These are phyloP conservation scores for Salminus brasiliensis DNA, from an alignment of 2,113 vertebrate species.

Conservation along the genomic window DNA sequence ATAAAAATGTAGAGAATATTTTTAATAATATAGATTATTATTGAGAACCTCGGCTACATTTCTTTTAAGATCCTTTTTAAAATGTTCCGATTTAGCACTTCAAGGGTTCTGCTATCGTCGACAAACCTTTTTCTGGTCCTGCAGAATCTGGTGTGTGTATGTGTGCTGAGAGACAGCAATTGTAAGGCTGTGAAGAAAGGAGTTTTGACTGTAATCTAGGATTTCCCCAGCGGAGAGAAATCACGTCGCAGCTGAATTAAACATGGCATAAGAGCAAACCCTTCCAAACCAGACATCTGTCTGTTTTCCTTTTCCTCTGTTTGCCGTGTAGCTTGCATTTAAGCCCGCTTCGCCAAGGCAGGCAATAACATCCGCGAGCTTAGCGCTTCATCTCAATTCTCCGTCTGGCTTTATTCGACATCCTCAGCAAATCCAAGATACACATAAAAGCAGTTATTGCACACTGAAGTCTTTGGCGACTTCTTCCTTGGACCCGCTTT, in stretches of 20 bases:
- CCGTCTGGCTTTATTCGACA: conserved; percentile 33
- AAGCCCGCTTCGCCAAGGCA: conserved; percentile 20
- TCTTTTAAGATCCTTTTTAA: too few relatives aligned
- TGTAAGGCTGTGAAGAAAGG: background rate
- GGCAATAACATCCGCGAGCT: conserved; percentile 49
- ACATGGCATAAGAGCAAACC: conserved; percentile 13
- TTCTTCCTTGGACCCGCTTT: conserved; percentile 51
- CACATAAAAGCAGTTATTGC: conserved; percentile 56
- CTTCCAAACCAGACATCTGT: conserved; percentile 29
- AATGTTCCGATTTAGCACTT: background rate
- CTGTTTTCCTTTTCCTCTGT: background rate
- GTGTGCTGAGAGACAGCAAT: conserved; percentile 9
- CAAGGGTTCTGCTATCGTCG: background rate
- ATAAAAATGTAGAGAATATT: too few relatives aligned
- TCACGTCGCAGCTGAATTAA: conserved; percentile 28
- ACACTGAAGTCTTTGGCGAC: conserved; percentile 43
- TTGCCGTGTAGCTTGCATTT: conserved; percentile 4
- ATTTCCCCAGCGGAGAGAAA: background rate
- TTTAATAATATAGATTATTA: too few relatives aligned
- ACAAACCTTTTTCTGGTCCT: background rate
- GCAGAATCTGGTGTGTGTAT: background rate
- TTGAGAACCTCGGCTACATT: too few relatives aligned
- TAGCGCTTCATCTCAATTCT: conserved; percentile 52
- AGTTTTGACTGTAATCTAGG: conserved; percentile 6
- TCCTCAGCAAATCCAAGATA: conserved; percentile 54